These are phyloP conservation scores for Polydrusus tereticollis DNA, from an alignment of 2,888 invertebrate species.

Conservation along the genomic window DNA sequence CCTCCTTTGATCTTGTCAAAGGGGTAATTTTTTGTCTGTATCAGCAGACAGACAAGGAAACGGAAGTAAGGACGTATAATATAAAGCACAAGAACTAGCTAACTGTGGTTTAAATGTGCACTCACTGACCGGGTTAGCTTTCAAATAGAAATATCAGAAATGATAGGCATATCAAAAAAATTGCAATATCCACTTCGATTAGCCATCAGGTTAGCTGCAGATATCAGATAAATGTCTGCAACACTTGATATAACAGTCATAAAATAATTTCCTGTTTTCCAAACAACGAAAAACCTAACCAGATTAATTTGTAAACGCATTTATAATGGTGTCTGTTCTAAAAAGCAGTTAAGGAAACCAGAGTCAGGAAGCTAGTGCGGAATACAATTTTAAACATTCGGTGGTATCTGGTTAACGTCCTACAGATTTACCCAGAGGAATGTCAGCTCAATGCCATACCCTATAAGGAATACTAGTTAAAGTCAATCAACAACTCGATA, in stretches of 20 bases:
- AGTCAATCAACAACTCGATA: constrained; percentile 1
- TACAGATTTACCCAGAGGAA: background rate
- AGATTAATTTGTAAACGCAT: no score
- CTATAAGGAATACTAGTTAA: background rate
- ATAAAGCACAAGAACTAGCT: background rate
- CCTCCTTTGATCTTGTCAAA: background rate
- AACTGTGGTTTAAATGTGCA: no score
- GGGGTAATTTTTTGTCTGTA: constrained; percentile 15
- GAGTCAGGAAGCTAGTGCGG: background rate
- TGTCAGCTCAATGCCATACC: background rate
- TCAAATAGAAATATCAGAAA: no score
- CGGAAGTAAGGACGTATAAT: constrained; percentile 10
- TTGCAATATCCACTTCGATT: no score
- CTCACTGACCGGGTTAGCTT: no score
- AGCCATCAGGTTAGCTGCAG: no score
- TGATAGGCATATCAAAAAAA: no score
- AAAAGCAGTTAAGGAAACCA: background rate
- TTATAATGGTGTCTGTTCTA: background rate
- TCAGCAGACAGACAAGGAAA: constrained; percentile 5
- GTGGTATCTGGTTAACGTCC: background rate
- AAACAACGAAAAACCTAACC: no score
- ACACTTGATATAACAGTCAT: no score
- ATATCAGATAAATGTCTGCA: no score
- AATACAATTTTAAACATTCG: background rate
- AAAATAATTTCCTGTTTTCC: no score